phyloP scores from a whole-genome alignment of 2,888 invertebrate species.

The Eristalis pertinax region DNA sequence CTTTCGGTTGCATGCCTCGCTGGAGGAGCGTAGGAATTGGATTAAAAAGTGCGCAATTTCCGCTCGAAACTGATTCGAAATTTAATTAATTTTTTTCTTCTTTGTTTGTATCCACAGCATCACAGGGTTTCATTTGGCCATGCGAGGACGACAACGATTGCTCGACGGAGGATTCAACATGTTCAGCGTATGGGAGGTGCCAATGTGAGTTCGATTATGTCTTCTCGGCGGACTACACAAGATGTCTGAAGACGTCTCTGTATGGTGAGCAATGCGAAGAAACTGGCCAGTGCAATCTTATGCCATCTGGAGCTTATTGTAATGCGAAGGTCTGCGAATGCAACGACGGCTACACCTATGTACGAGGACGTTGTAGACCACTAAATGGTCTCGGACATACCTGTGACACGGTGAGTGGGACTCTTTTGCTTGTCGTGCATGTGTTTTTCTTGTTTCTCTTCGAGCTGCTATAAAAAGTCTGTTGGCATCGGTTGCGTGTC shows the following conservation, averaged over 20 bases:
- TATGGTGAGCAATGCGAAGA: slow-evolving; percentile 80
- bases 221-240: slow-evolving; percentile 77
- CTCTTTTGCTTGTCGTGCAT: not conserved
- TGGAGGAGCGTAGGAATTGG: slow-evolving; percentile 8
- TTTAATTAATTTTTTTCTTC: not conserved
- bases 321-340: slow-evolving; percentile 81
- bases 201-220: slow-evolving; percentile 78
- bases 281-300: slow-evolving; percentile 81
- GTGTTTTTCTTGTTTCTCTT: not conserved
- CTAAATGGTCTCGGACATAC: slow-evolving; percentile 78
- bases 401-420: slow-evolving; percentile 77
- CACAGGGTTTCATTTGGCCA: slow-evolving; percentile 78
- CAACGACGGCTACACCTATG: slow-evolving; percentile 79
- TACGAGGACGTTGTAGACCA: slow-evolving; percentile 79
- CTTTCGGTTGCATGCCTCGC: slow-evolving; percentile 1
- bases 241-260: slow-evolving; percentile 80
- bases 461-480: not conserved
- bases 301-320: slow-evolving; percentile 81
- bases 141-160: slow-evolving; percentile 78
- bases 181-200: slow-evolving; percentile 76
- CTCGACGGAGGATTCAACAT: slow-evolving; percentile 77
- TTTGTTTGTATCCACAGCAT: slow-evolving; percentile 60
- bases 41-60: slow-evolving; percentile 14
- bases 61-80: too few relatives aligned
- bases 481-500: not conserved